A percentile compares a stretch with the other conserved stretches of the same genome.
phyloP scores from a whole-genome alignment of 2,888 invertebrate genomes.

The Conops quadrifasciatus region DNA sequence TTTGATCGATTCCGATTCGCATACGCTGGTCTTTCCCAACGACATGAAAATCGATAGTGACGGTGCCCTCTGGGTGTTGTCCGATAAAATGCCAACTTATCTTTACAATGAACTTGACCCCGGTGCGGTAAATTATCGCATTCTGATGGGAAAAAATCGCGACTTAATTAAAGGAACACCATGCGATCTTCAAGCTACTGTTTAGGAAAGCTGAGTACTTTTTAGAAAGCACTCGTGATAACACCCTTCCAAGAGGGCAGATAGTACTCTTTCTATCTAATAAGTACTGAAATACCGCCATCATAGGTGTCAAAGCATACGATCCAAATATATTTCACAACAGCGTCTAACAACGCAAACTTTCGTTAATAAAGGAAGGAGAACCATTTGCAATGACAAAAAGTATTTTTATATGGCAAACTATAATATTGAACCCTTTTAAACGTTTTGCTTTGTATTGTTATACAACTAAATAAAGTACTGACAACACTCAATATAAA shows the following conservation, averaged over 20 bases:
- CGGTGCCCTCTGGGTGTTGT: constrained; percentile 77
- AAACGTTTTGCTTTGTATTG: too few relatives aligned
- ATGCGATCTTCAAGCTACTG: constrained; percentile 49
- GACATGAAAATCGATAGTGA: constrained; percentile 76
- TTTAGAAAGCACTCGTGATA: too few relatives aligned
- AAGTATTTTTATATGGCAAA: too few relatives aligned
- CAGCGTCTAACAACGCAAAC: neutral
- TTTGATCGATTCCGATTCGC: constrained; percentile 74
- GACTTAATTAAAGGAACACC: constrained; percentile 63
- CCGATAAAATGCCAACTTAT: constrained; percentile 80
- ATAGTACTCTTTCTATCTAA: too few relatives aligned
- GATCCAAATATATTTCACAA: neutral
- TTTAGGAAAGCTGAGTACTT: neutral
- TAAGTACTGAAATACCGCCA: too few relatives aligned
- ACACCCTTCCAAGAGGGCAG: too few relatives aligned
- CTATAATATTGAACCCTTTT: too few relatives aligned
- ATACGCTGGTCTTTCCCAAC: constrained; percentile 78
- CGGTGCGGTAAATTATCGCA: constrained; percentile 74
- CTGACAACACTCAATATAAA: too few relatives aligned
- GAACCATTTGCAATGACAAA: neutral
- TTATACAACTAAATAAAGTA: too few relatives aligned
- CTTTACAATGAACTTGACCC: constrained; percentile 73
- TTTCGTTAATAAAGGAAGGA: too few relatives aligned
- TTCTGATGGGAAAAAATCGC: constrained; percentile 59
- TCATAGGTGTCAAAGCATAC: too few relatives aligned